Evolutionary conservation across 2,113 vertebrate species (phyloP), one percentile per base, ranked within the genome.

Genomic region (Heteronetta atricapilla): DNA sequence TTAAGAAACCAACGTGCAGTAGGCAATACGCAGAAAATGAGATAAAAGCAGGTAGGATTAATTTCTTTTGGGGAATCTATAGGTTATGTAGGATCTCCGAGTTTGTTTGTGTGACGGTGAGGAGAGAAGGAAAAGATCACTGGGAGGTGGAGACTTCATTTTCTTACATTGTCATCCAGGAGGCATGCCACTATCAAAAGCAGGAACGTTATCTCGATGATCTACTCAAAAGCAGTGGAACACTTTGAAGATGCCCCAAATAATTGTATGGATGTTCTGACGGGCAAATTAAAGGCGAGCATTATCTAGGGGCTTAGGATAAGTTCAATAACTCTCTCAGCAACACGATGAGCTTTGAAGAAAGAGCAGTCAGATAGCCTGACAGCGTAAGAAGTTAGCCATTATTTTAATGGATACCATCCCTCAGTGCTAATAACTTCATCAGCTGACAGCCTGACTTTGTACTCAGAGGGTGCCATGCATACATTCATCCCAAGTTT

Each of bases 161-260:
- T 67, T n/a, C 22, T 33, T 34, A 63, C 59, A 14, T 2, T 55
- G 58, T 16, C 68, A 91, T 48, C 58, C 79, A 73, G 70, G 64
- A 77, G 81, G 52, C 48, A 44, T 1, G 36, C 53, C 7, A 1
- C 25, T 42, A 21, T 23, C 85, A 76, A 58, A 72, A 11, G 3
- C 62, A 58, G 48, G 52, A 19, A 40, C 16, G 1, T 75, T 50
- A 75, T 60, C 77, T 67, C 79, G 48, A 22, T 11, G 34, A 94
- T 56, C 85, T 67, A 8, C 78, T 74, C 59, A 40, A 83, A 77
- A 53, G 78, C 67, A 34, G 14, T 11, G 70, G 59, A 74, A 74
- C 21, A 38, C 91, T 94, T 96, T 93, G 88, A 96, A 94, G 64
- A 75, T 40, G 53, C 34, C 90, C 75, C 68, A 88, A 64, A 81